Evolutionary conservation across 2,888 invertebrate genomes (phyloP).

Genomic region (Papilio gigon): DNA sequence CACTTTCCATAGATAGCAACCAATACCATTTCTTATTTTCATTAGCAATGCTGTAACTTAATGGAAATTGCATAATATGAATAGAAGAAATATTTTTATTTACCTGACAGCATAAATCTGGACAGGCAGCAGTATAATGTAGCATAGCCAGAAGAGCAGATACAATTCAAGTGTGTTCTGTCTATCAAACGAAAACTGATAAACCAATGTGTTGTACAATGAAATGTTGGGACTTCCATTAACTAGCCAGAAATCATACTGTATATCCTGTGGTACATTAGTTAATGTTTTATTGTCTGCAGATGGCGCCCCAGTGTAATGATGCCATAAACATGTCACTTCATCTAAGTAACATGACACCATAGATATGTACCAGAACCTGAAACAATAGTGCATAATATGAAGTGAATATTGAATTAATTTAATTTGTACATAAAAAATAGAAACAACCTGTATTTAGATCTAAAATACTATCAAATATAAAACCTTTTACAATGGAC

Average conservation of each 20-base stretch:
- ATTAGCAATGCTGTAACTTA: no score
- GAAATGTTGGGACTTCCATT: constrained; percentile 97
- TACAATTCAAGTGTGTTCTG: constrained; percentile 96
- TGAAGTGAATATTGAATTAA: neutral
- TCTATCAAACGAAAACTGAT: constrained; percentile 98
- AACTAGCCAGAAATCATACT: constrained; percentile 97
- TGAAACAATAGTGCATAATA: constrained; percentile 61
- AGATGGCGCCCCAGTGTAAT: constrained; percentile 79
- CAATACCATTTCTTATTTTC: constrained; percentile 22
- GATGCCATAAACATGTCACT: constrained; percentile 91
- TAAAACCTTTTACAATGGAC: no score
- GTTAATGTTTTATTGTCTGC: constrained; percentile 66
- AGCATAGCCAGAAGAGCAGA: constrained; percentile 92
- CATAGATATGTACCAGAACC: constrained; percentile 98
- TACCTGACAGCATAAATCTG: constrained; percentile 93
- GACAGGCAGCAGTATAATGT: constrained; percentile 92
- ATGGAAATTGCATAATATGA: no score
- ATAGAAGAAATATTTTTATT: constrained; percentile 46
- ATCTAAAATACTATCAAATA: no score
- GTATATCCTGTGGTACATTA: constrained; percentile 67
- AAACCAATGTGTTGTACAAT: constrained; percentile 92
- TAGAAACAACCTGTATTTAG: no score
- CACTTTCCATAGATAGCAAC: neutral
- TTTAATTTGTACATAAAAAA: no score
- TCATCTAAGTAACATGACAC: constrained; percentile 94